These are phyloP conservation scores for Caiman crocodilus DNA, from an alignment of 2,797 vertebrate species.

Conservation along the genomic window DNA sequence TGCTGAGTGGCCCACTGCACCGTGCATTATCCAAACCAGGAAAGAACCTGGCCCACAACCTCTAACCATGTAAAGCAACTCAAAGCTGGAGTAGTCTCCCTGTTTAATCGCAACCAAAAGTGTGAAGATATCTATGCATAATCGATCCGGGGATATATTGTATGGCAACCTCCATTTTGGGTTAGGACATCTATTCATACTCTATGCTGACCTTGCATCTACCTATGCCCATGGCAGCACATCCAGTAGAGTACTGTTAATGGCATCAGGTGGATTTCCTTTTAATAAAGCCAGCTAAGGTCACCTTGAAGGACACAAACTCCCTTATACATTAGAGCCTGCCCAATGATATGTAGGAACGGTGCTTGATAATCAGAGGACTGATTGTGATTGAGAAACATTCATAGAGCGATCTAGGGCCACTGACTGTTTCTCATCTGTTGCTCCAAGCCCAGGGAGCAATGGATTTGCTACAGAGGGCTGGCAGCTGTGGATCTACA, in stretches of 20 bases:
- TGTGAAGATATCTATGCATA: background rate
- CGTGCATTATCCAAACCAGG: background rate
- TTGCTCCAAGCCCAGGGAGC: background rate
- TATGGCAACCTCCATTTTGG: background rate
- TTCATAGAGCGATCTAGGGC: background rate
- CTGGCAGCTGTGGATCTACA: background rate
- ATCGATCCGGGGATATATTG: no score
- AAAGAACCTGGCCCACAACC: background rate
- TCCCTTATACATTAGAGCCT: no score
- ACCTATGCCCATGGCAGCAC: accelerated
- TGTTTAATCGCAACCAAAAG: background rate
- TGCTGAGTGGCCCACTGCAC: accelerated
- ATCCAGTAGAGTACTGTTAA: no score
- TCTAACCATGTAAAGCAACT: background rate
- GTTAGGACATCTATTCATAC: background rate
- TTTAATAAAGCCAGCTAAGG: no score
- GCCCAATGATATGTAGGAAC: background rate
- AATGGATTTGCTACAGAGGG: background rate
- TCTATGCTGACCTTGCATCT: background rate
- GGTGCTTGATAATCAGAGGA: background rate
- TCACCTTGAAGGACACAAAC: no score
- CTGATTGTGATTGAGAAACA: background rate
- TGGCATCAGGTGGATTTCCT: no score
- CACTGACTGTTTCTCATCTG: background rate
- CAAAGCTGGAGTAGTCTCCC: accelerated